Conservation (phyloP, 2,888 invertebrate genomes). For the Ochropleura leucogaster region DNA sequence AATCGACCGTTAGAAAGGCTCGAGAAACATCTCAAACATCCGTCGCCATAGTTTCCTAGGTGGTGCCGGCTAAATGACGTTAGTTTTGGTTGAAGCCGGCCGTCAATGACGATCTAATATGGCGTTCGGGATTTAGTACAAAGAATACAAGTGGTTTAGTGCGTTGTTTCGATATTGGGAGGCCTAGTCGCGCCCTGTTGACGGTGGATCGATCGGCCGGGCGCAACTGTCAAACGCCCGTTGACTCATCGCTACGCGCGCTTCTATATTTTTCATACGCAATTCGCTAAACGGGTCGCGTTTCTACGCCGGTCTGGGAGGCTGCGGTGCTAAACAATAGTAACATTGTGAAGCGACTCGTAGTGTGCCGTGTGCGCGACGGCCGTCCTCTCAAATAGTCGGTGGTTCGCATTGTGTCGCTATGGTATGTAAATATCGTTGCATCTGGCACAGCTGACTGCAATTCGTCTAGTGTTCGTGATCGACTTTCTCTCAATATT, state of each 20-base stretch:
- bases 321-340: conserved; percentile 68
- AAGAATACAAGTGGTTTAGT: conserved; percentile 76
- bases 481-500: conserved; percentile 55
- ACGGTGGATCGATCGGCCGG: conserved; percentile 88
- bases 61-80: conserved; percentile 85
- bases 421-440: conserved; percentile 66
- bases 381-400: conserved; percentile 31
- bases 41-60: conserved; percentile 87
- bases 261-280: conserved; percentile 83
- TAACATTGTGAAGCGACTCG: conserved; percentile 58
- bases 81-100: conserved; percentile 75
- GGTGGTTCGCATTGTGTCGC: conserved; percentile 59
- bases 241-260: conserved; percentile 86
- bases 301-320: conserved; percentile 62
- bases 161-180: conserved; percentile 62
- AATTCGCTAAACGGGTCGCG: conserved; percentile 77
- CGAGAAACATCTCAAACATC: conserved; percentile 81
- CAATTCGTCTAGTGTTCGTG: conserved; percentile 60
- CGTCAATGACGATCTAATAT: conserved; percentile 75
- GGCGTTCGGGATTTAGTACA: conserved; percentile 68
- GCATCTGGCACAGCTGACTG: conserved; percentile 69
- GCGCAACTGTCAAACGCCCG: conserved; percentile 86
- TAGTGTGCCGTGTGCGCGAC: conserved; percentile 24
- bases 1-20: conserved; percentile 74
- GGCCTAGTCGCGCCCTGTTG: conserved; percentile 80